Percentiles rank a stretch among this genome's conserved stretches.
Evolutionary conservation across 2,888 invertebrate species (phyloP).

Genomic region (Chorisops tibialis): DNA sequence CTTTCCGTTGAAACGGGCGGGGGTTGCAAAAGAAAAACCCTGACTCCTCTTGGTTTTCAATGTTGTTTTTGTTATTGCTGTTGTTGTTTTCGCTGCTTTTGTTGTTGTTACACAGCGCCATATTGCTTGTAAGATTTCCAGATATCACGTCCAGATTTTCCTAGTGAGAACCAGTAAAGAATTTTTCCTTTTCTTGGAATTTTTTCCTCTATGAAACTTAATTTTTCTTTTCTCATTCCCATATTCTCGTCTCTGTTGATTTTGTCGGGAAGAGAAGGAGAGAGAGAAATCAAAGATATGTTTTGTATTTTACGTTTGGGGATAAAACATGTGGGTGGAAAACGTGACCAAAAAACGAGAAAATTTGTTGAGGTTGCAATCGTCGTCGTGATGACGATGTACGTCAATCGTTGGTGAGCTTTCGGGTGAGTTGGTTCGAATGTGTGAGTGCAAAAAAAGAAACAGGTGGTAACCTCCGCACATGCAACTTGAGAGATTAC

Average conservation of each 20-base stretch:
- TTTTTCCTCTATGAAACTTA: not conserved
- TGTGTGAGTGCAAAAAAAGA: not conserved
- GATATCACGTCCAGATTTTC: not conserved
- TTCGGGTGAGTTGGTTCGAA: not conserved
- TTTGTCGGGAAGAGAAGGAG: too few species aligned
- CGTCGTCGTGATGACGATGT: too few species aligned
- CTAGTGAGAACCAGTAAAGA: not conserved
- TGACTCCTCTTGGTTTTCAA: not conserved
- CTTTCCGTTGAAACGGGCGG: not conserved
- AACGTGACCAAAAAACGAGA: constrained; percentile 15
- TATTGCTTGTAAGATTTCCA: not conserved
- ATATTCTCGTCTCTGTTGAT: too few species aligned
- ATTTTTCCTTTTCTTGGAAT: not conserved
- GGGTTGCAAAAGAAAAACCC: not conserved
- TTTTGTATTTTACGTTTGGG: not conserved
- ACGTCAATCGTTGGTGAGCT: too few species aligned
- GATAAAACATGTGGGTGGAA: constrained; percentile 3
- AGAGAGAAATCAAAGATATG: too few species aligned
- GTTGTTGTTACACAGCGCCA: constrained; percentile 1
- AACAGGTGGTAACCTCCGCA: not conserved
- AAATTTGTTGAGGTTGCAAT: constrained; percentile 1
- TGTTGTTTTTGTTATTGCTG: not conserved
- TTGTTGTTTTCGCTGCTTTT: not conserved
- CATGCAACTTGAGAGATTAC: too few species aligned
- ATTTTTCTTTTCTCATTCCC: not conserved